Evolutionary conservation across 2,113 vertebrate genomes (phyloP).

Genomic region (Engystomops pustulosus): DNA sequence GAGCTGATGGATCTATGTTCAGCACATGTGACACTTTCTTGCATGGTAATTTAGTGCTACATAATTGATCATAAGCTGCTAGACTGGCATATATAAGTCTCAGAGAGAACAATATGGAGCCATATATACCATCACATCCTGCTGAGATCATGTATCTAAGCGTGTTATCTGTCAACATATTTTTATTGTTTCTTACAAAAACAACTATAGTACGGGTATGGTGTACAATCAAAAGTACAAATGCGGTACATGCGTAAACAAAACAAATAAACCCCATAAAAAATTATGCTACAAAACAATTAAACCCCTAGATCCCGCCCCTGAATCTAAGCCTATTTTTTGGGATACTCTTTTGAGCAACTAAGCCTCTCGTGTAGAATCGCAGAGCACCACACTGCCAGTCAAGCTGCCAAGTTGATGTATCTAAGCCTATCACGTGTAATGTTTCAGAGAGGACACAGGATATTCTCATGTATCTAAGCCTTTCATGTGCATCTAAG

Average conservation of each 20-base stretch:
- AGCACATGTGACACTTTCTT: too few relatives aligned
- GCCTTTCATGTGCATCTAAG: background rate
- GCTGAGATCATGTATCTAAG: background rate
- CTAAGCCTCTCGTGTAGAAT: background rate
- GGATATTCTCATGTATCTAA: constrained; percentile 8
- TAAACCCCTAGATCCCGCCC: too few relatives aligned
- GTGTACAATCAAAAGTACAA: too few relatives aligned
- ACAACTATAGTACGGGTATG: too few relatives aligned
- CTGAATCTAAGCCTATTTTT: background rate
- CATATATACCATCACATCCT: background rate
- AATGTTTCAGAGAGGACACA: too few relatives aligned
- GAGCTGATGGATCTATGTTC: background rate
- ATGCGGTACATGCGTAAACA: too few relatives aligned
- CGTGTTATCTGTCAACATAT: too few relatives aligned
- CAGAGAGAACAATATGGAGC: background rate
- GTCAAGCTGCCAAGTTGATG: background rate
- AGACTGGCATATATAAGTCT: background rate
- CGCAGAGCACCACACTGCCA: background rate
- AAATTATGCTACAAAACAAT: too few relatives aligned
- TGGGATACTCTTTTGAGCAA: background rate
- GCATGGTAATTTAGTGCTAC: background rate
- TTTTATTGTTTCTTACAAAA: too few relatives aligned
- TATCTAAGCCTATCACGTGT: background rate
- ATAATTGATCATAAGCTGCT: background rate
- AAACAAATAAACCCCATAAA: too few relatives aligned